Evolutionary conservation across 1,140 invertebrate genomes (phyloP).

Genomic region (Melipona quadrifasciata): DNA sequence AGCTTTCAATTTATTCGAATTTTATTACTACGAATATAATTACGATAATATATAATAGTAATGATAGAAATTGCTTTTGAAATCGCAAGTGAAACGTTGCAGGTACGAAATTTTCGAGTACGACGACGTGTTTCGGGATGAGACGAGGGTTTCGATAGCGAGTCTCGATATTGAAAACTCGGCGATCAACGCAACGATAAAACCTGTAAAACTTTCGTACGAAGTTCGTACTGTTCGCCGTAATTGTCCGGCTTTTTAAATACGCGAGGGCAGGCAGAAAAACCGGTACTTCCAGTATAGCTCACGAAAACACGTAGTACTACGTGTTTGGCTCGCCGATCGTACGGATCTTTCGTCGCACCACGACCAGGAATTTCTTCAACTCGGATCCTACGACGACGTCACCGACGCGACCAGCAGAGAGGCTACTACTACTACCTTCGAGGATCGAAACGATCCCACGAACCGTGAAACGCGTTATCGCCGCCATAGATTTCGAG

Average conservation of each 20-base stretch:
- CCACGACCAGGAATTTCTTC: not conserved
- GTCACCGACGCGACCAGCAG: not conserved
- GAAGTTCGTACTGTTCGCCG: not conserved
- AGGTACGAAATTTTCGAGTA: too few relatives aligned
- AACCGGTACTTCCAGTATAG: conserved; percentile 19
- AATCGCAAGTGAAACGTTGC: too few relatives aligned
- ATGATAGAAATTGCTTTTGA: too few relatives aligned
- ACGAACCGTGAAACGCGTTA: not conserved
- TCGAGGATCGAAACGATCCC: not conserved
- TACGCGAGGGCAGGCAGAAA: not conserved
- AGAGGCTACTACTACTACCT: not conserved
- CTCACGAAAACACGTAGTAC: conserved; percentile 4
- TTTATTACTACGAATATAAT: too few relatives aligned
- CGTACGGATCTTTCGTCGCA: not conserved
- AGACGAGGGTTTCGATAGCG: too few relatives aligned
- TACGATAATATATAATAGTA: too few relatives aligned
- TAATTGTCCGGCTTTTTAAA: conserved; percentile 2
- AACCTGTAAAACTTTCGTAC: not conserved
- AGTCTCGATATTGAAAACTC: too few relatives aligned
- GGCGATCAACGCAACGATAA: too few relatives aligned
- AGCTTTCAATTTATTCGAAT: too few relatives aligned
- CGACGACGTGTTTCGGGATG: too few relatives aligned
- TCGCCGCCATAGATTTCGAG: not conserved
- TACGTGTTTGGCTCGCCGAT: conserved; percentile 3
- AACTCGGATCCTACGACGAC: not conserved